phyloP scores from a whole-genome alignment of 2,888 invertebrate species.

The Parelbella ahira region DNA sequence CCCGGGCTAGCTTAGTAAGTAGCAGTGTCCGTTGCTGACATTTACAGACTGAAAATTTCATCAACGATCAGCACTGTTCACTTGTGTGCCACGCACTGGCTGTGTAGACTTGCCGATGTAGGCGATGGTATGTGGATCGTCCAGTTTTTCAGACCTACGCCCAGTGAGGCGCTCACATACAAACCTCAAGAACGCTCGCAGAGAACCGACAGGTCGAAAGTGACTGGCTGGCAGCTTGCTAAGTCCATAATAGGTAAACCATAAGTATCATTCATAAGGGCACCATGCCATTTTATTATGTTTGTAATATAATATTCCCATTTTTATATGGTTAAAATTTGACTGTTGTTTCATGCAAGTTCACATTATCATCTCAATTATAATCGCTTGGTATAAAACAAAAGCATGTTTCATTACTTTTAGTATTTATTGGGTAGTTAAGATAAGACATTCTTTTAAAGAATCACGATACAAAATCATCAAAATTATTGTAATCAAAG shows the following conservation, averaged over 20 bases:
- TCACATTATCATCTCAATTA: slow-evolving; percentile 42
- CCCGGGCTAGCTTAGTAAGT: slow-evolving; percentile 56
- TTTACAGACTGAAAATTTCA: slow-evolving; percentile 71
- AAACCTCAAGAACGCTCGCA: slow-evolving; percentile 63
- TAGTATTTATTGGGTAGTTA: slow-evolving; percentile 2
- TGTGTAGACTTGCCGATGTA: slow-evolving; percentile 73
- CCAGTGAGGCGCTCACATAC: slow-evolving; percentile 73
- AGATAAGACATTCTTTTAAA: too few relatives aligned
- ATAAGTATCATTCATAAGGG: slow-evolving; percentile 79
- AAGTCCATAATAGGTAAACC: slow-evolving; percentile 76
- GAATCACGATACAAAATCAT: too few relatives aligned
- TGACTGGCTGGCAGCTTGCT: slow-evolving; percentile 75
- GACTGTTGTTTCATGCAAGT: slow-evolving; percentile 62
- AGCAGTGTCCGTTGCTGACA: slow-evolving; percentile 76
- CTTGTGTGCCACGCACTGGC: slow-evolving; percentile 58
- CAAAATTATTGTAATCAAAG: too few relatives aligned
- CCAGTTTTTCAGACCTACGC: slow-evolving; percentile 80
- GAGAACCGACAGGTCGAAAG: slow-evolving; percentile 70
- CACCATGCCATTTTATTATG: slow-evolving; percentile 62
- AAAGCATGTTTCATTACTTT: slow-evolving; percentile 4
- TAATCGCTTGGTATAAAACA: slow-evolving; percentile 17
- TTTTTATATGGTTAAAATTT: slow-evolving; percentile 44
- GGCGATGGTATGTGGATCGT: slow-evolving; percentile 81
- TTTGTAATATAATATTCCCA: slow-evolving; percentile 37
- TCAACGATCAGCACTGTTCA: slow-evolving; percentile 71